A percentile compares a stretch with the other conserved stretches of the same genome.
Conservation (phyloP, 1,140 invertebrate species). For the Drosophila gunungcola region DNA sequence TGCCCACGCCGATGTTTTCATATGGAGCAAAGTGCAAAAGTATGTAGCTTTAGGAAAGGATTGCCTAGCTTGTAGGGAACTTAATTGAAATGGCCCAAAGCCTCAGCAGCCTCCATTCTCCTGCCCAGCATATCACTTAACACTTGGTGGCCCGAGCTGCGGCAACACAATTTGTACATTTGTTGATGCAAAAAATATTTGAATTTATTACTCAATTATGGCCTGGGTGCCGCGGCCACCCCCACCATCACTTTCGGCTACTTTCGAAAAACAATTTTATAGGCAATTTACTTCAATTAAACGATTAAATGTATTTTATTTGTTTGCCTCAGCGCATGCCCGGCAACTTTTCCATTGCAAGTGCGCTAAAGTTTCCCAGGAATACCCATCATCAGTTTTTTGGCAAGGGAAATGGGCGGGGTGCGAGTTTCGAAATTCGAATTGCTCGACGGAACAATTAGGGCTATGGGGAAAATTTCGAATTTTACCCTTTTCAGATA, state of each 20-base stretch:
- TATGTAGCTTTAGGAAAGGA: slow-evolving; percentile 47
- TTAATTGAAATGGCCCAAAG: slow-evolving; percentile 61
- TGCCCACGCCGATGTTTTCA: not conserved
- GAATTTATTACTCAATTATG: slow-evolving; percentile 72
- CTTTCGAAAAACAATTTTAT: slow-evolving; percentile 67
- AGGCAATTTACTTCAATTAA: slow-evolving; percentile 76
- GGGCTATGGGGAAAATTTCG: not conserved
- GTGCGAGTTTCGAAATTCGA: too few relatives aligned
- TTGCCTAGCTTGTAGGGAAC: slow-evolving; percentile 41
- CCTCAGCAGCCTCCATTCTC: not conserved
- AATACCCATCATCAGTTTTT: slow-evolving; percentile 9
- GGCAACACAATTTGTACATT: slow-evolving; percentile 56
- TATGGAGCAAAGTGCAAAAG: slow-evolving; percentile 47
- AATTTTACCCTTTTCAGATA: slow-evolving; percentile 1
- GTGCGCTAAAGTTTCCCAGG: slow-evolving; percentile 31
- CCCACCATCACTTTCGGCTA: slow-evolving; percentile 5
- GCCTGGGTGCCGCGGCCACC: not conserved
- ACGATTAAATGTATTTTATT: slow-evolving; percentile 77
- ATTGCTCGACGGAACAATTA: too few relatives aligned
- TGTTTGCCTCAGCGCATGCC: slow-evolving; percentile 47
- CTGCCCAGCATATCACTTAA: slow-evolving; percentile 40
- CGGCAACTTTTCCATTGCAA: slow-evolving; percentile 49
- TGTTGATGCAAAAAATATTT: slow-evolving; percentile 69
- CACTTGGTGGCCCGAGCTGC: slow-evolving; percentile 18
- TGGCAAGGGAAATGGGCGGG: not conserved